Conservation (phyloP, 2,113 vertebrate genomes). For the Thermophis baileyi region DNA sequence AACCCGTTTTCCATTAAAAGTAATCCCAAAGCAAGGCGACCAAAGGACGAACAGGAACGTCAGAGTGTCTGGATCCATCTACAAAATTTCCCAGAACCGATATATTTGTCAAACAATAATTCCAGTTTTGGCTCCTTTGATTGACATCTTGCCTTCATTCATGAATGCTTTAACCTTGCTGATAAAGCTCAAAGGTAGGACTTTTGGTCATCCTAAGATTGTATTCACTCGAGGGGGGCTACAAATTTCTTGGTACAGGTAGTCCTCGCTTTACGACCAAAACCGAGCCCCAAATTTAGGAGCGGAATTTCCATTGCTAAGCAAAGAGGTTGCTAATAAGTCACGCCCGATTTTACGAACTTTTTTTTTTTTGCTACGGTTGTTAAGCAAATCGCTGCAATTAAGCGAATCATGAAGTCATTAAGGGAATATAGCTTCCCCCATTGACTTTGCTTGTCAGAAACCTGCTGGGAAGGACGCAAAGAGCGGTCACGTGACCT, state of each 20-base stretch:
- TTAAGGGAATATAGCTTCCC: too few relatives aligned
- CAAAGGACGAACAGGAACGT: neutral
- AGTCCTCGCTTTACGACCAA: too few relatives aligned
- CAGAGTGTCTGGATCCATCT: neutral
- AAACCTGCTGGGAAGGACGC: too few relatives aligned
- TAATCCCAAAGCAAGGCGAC: neutral
- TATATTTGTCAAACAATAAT: neutral
- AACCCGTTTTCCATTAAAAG: neutral
- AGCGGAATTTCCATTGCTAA: too few relatives aligned
- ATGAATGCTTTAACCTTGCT: conserved; percentile 2
- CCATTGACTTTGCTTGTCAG: too few relatives aligned
- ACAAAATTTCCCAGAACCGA: neutral
- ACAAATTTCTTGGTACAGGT: neutral
- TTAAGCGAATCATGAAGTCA: too few relatives aligned
- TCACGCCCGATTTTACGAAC: too few relatives aligned
- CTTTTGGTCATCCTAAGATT: neutral
- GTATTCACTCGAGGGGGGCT: neutral
- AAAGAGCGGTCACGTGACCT: too few relatives aligned
- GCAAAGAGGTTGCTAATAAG: too few relatives aligned
- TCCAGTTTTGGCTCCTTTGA: neutral
- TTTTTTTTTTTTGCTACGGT: too few relatives aligned
- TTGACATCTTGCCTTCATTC: neutral
- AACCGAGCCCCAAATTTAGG: too few relatives aligned
- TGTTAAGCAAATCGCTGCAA: too few relatives aligned
- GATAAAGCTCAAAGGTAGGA: conserved; percentile 3